phyloP scores from a whole-genome alignment of 2,113 vertebrate species.

The Andinoacara biseriatus region DNA sequence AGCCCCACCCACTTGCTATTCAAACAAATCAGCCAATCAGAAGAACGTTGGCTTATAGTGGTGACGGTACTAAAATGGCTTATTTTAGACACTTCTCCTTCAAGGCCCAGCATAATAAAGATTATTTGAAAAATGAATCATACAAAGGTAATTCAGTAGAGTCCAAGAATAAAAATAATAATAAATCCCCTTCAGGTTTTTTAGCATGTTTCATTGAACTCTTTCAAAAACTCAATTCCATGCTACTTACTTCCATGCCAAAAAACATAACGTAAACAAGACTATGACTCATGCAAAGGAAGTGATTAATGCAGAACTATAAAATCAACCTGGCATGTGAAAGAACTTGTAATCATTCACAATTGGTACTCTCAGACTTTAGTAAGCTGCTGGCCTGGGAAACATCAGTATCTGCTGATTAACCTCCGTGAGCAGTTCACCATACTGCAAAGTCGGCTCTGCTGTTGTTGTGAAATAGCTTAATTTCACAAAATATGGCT shows the following conservation, averaged over 20 bases:
- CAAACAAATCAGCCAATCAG: background rate
- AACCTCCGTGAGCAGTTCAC: constrained; percentile 2
- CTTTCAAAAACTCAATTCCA: background rate
- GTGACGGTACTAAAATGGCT: background rate
- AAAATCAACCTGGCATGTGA: background rate
- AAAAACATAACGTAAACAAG: background rate
- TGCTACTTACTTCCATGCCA: background rate
- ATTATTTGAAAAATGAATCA: background rate
- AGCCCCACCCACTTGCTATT: background rate
- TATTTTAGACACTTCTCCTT: background rate
- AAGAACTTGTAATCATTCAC: background rate
- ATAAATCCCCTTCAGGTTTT: background rate
- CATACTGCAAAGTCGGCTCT: constrained; percentile 22
- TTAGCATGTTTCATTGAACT: background rate
- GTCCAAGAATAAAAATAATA: background rate
- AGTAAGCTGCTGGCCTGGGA: constrained; percentile 3
- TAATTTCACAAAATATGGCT: background rate
- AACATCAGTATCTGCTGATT: constrained; percentile 4
- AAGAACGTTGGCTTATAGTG: background rate
- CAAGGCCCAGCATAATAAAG: background rate
- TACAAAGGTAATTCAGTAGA: background rate
- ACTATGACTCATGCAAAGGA: background rate
- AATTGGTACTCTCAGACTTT: background rate
- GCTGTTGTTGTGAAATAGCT: constrained; percentile 22
- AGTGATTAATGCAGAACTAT: background rate